Evolutionary conservation across 2,888 invertebrate genomes (phyloP).

Genomic region (Entomobrya multifasciata): DNA sequence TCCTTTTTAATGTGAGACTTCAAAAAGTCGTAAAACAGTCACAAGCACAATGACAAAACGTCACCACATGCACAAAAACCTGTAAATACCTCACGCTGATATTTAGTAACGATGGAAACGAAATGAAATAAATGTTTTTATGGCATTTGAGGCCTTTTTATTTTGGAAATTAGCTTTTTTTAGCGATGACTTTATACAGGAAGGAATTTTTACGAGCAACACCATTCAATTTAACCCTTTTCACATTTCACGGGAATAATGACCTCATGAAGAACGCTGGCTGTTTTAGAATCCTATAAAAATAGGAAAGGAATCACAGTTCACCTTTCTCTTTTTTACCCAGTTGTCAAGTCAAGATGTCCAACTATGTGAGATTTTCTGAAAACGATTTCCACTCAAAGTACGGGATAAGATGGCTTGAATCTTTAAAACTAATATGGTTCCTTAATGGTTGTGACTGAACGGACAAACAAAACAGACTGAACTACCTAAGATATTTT

Average conservation of each 20-base stretch:
- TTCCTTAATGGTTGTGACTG: slow-evolving; percentile 41
- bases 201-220: background rate
- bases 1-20: too few species aligned
- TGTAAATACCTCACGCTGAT: too few species aligned
- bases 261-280: background rate
- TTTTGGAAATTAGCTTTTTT: too few species aligned
- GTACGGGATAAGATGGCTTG: too few species aligned
- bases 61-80: too few species aligned
- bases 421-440: background rate
- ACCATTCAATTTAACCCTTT: too few species aligned
- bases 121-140: too few species aligned
- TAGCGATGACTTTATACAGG: background rate
- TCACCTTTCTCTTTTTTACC: background rate
- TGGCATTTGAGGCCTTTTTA: too few species aligned
- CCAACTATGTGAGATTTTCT: background rate
- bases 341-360: background rate
- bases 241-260: background rate
- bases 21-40: too few species aligned
- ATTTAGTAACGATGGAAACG: too few species aligned
- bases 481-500: slow-evolving; percentile 64
- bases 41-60: too few species aligned
- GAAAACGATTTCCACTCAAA: too few species aligned
- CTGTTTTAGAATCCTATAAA: slow-evolving; percentile 8
- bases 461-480: slow-evolving; percentile 64
- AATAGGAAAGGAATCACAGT: background rate